Evolutionary conservation across 2,797 vertebrate species (phyloP).

Genomic region (Sternotherus odoratus): DNA sequence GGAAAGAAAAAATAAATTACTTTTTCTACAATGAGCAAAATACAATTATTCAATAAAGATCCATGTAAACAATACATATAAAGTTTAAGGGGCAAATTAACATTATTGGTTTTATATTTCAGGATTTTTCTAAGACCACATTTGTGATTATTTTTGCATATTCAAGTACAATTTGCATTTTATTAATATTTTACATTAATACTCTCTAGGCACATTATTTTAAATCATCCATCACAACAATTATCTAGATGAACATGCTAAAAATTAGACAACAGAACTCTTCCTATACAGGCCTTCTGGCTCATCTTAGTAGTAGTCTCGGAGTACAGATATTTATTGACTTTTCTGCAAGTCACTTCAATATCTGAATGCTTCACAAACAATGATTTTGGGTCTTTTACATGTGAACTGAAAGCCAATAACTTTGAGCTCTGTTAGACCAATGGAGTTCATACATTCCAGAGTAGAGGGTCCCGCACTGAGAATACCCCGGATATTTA

Average conservation of each 20-base stretch:
- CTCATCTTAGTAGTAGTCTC: background rate
- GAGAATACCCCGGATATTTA: background rate
- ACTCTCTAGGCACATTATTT: constrained; percentile 28
- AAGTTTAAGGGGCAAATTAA: background rate
- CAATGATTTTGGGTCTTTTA: background rate
- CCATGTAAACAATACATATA: constrained; percentile 21
- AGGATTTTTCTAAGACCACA: background rate
- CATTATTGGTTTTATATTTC: background rate
- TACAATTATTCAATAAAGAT: constrained; percentile 32
- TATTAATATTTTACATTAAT: background rate
- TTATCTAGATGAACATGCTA: background rate
- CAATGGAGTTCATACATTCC: constrained; percentile 32
- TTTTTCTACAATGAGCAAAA: constrained; percentile 68
- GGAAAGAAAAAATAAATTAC: constrained; percentile 74
- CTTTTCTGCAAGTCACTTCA: constrained; percentile 23
- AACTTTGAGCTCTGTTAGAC: constrained; percentile 41
- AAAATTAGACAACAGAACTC: background rate
- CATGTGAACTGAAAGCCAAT: background rate
- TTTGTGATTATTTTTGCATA: background rate
- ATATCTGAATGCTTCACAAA: constrained; percentile 34
- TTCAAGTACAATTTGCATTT: background rate
- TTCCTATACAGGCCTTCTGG: constrained; percentile 13
- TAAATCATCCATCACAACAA: background rate
- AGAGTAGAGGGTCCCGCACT: background rate
- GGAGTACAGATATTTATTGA: constrained; percentile 25